Base-by-base conservation (phyloP, 2,888 invertebrate species). In the Dynastes hyllus region DNA sequence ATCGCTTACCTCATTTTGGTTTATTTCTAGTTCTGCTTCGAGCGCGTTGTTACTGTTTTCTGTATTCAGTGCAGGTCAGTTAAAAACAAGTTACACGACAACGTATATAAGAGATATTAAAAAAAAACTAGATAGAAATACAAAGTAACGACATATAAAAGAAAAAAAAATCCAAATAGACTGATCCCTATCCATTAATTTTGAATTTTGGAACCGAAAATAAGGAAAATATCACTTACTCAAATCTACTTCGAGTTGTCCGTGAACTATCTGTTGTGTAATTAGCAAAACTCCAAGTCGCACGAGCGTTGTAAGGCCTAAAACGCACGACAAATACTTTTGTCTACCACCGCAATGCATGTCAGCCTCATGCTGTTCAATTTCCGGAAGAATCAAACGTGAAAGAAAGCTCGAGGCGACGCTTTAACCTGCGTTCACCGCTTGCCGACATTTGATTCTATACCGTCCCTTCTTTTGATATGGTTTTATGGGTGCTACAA, bases 381-480 rank as follows among this genome's bases (percentile, higher is more conserved):
- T 16, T 55, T 55, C 16, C 55, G n/a, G n/a, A 22, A 29, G 63
- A 32, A 63, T 63, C 29, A 29, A 32, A 29, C 29, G 32, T 32
- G 63, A 63, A 32, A 13, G 29, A 32, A 29, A 11, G 32, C 63
- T 29, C 29, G 11, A 27, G 63, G 11, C 32, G 63, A 29, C 63
- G 55, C 16, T 55, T 55, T 55, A 55, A 55, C 55, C 55, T 22
- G 55, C 22, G 29, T 29, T 63, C 63, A 9, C 29, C 29, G 63
- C 63, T 63, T n/a, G 13, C 13, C 63, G 22, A 9, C 61, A 32
- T 63, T 63, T 32, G 2, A 63, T 63, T 29, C 63, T 27, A 13
- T 29, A 63, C 27, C 32, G 13, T 63, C 29, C 29, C 32, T 63
- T 63, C 29, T 63, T 29, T 63, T 29, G 32, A 63, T 63, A 63